These are phyloP conservation scores for Tarsius wallacei DNA, from an alignment of 2,797 vertebrate genomes.

Conservation along the genomic window DNA sequence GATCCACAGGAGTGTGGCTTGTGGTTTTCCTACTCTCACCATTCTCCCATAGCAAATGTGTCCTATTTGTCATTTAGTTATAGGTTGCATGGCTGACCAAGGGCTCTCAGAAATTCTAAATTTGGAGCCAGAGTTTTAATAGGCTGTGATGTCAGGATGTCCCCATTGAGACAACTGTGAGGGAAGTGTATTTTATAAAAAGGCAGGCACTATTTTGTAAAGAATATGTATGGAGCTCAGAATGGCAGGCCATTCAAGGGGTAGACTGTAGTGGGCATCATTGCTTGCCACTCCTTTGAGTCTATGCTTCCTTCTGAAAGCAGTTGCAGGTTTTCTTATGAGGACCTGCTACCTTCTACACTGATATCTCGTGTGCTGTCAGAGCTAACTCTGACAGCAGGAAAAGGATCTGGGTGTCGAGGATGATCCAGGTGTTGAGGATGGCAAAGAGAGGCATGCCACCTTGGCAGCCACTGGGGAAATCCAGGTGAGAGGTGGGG, in stretches of 20 bases:
- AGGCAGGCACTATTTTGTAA: rapidly evolving
- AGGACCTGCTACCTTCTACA: rapidly evolving
- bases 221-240: rapidly evolving
- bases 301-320: neutral
- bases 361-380: rapidly evolving
- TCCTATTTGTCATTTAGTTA: rapidly evolving
- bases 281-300: rapidly evolving
- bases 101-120: neutral
- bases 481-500: rapidly evolving
- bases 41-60: rapidly evolving
- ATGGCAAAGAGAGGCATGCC: rapidly evolving
- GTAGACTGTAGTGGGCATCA: rapidly evolving
- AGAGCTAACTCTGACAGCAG: rapidly evolving
- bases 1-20: rapidly evolving
- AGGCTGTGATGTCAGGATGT: rapidly evolving
- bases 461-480: rapidly evolving
- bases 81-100: rapidly evolving
- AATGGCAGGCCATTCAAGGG: rapidly evolving
- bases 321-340: rapidly evolving
- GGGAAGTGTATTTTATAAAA: neutral
- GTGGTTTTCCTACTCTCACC: rapidly evolving
- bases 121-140: rapidly evolving
- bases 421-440: no score
- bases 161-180: rapidly evolving
- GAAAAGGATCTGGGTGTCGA: rapidly evolving